Conservation (phyloP, 2,113 vertebrate species). For the Sterna hirundo region DNA sequence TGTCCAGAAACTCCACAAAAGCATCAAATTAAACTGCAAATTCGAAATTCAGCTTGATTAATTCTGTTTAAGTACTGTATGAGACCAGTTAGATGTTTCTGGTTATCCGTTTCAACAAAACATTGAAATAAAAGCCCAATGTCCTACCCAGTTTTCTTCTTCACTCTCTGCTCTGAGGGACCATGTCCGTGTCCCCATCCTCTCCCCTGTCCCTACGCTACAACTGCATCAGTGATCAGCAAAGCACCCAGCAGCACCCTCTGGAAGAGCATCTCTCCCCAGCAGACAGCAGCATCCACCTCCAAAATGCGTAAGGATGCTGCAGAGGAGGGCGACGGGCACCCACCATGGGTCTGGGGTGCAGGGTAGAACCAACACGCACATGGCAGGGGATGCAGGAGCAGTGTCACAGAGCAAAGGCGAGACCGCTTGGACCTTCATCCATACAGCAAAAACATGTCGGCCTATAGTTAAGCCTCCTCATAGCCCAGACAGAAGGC, state of each 20-base stretch:
- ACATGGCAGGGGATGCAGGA: background rate
- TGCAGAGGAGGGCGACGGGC: accelerated
- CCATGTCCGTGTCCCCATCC: accelerated
- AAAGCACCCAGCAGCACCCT: background rate
- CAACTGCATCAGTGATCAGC: background rate
- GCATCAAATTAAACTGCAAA: background rate
- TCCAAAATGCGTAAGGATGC: background rate
- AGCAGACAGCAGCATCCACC: background rate
- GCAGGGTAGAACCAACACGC: accelerated
- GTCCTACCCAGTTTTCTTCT: background rate
- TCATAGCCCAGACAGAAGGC: background rate
- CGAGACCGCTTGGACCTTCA: background rate
- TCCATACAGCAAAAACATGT: accelerated
- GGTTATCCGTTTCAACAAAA: background rate
- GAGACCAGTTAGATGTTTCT: background rate
- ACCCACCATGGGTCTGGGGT: accelerated
- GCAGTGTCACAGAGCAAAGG: background rate
- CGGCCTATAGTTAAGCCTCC: background rate
- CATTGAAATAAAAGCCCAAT: background rate
- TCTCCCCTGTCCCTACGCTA: too few species aligned
- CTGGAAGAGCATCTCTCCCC: background rate
- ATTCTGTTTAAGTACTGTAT: background rate
- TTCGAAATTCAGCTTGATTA: background rate
- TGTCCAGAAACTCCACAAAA: background rate
- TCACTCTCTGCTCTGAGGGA: background rate